Evolutionary conservation across 2,113 vertebrate species (phyloP), one percentile per base, ranked within the genome.

Genomic region (Ursus arctos): DNA sequence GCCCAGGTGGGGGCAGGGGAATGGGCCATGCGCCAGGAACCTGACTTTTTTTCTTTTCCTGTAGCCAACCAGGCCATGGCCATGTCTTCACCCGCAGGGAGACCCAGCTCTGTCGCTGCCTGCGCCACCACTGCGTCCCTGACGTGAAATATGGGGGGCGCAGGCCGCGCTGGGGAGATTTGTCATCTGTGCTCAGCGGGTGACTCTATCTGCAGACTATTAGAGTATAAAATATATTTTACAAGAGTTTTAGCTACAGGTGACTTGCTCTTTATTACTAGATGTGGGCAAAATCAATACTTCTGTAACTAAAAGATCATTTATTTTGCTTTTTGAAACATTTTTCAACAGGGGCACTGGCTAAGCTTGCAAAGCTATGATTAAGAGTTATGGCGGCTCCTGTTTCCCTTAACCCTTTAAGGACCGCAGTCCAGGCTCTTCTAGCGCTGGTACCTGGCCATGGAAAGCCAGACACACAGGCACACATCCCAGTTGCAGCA

Each of bases 201-300:
- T 98, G 98, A 98, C 98, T 99, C 98, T 98, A 98, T 99, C 98
- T 99, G 98, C 99, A 99, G 98, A 98, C 99, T 99, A 99, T 99
- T 99, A 99, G 99, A 99, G 99, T 98, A 99, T 99, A 98, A 99
- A 99, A 99, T 99, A 99, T 98, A 99, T 99, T 99, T 99, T 99
- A 99, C 99, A 99, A 99, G 99, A 99, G 98, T 99, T 99, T 99
- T 99, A 99, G 98, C 99, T 99, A 99, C 98, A 99, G 99, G 99
- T 99, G 98, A 99, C 99, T 99, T 99, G 99, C 99, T 99, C 98
- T 99, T 99, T 99, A 99, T 99, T 99, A 99, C 99, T 99, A 98
- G 98, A 99, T 98, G 98, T 99, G 98, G 98, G 98, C 98, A 99
- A 99, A 99, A 99, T 99, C 99, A 99, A 99, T 99, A 99, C 98